Conservation (phyloP, 2,888 invertebrate species). For the Phasia obesa region DNA sequence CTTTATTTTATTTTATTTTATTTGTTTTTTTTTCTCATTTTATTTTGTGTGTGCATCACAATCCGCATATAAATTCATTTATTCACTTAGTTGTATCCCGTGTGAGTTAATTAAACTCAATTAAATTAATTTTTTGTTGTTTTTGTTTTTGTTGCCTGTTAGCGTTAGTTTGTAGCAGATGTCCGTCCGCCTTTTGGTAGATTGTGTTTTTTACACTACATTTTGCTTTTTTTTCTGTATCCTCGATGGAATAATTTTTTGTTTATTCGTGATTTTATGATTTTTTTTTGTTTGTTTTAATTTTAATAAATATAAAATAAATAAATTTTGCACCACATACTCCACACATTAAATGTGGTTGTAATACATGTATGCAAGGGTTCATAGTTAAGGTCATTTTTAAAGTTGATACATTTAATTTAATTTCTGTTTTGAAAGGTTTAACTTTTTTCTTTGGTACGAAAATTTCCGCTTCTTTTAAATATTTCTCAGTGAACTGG, state of each 20-base stretch:
- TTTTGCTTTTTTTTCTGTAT: constrained; percentile 3
- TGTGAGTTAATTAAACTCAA: constrained; percentile 82
- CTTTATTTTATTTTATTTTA: constrained; percentile 6
- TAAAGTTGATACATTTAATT: background rate
- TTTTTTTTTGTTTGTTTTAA: constrained; percentile 37
- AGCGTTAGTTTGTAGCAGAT: constrained; percentile 48
- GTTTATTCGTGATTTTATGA: constrained; percentile 49
- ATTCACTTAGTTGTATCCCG: constrained; percentile 74
- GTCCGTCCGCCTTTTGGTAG: constrained; percentile 62
- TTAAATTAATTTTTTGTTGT: constrained; percentile 78
- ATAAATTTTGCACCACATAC: constrained; percentile 23
- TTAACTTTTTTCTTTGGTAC: too few relatives aligned
- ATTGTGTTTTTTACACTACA: constrained; percentile 67
- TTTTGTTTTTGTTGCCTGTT: constrained; percentile 32
- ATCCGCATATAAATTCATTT: constrained; percentile 53
- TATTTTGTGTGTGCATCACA: constrained; percentile 20
- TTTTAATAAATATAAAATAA: constrained; percentile 54
- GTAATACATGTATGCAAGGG: background rate
- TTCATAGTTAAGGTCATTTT: constrained; percentile 3
- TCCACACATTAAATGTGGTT: background rate
- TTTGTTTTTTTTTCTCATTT: constrained; percentile 4
- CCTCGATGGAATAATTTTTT: constrained; percentile 48
- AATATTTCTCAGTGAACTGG: too few relatives aligned
- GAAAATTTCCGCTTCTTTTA: too few relatives aligned
- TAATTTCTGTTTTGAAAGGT: background rate